Conservation (phyloP, 2,888 invertebrate species). For the Eupithecia vulgata region DNA sequence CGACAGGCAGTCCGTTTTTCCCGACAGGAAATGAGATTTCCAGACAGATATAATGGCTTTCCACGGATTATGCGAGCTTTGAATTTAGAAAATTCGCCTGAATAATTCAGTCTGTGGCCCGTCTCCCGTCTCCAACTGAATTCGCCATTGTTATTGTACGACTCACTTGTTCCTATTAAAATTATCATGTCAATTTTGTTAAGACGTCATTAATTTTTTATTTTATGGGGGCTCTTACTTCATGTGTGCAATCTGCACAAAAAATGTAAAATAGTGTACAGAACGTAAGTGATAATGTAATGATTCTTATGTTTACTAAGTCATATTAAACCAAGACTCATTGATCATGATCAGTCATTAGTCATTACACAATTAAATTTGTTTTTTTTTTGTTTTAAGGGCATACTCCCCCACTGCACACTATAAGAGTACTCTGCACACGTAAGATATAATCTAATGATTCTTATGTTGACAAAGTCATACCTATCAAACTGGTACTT, state of each 20-base stretch:
- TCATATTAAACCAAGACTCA: background rate
- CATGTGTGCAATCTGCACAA: background rate
- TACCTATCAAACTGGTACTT: too few species aligned
- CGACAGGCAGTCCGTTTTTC: constrained; percentile 70
- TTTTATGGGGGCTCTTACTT: background rate
- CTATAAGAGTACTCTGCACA: too few species aligned
- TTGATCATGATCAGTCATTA: too few species aligned
- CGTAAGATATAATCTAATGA: too few species aligned
- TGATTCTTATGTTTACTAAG: too few species aligned
- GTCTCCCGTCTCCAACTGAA: constrained; percentile 31
- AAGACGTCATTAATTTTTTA: constrained; percentile 1
- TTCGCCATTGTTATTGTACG: constrained; percentile 35
- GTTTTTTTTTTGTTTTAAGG: too few species aligned
- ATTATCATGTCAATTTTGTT: constrained; percentile 27
- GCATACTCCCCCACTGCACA: too few species aligned
- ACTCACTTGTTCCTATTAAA: constrained; percentile 33
- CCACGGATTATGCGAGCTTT: constrained; percentile 72
- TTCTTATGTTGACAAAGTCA: too few species aligned
- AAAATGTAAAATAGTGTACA: background rate
- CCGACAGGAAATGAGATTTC: constrained; percentile 80
- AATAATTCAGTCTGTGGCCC: constrained; percentile 54
- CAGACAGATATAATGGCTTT: constrained; percentile 78
- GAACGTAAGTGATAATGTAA: too few species aligned
- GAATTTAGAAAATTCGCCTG: constrained; percentile 63
- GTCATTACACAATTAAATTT: too few species aligned